Evolutionary conservation across 2,888 invertebrate species (phyloP).

Genomic region (Phasia obesa): DNA sequence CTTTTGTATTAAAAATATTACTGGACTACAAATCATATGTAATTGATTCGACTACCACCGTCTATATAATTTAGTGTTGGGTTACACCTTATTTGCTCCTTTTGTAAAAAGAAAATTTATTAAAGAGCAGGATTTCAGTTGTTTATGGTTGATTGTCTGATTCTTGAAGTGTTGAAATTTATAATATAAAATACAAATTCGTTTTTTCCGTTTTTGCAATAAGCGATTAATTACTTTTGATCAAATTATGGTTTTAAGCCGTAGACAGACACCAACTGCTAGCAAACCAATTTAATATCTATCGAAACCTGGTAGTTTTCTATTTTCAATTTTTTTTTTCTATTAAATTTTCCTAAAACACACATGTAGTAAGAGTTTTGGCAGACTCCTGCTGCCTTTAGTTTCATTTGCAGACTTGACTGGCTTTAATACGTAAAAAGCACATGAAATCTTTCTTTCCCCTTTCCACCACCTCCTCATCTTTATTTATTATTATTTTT

Average conservation of each 20-base stretch:
- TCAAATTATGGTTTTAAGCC: slow-evolving; percentile 60
- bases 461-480: not conserved
- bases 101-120: slow-evolving; percentile 24
- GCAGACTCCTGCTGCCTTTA: slow-evolving; percentile 29
- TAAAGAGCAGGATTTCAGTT: slow-evolving; percentile 15
- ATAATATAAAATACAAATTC: slow-evolving; percentile 45
- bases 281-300: slow-evolving; percentile 52
- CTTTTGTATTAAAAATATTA: too few species aligned
- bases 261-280: slow-evolving; percentile 28
- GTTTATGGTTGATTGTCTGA: slow-evolving; percentile 68
- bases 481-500: not conserved
- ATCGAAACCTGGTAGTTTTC: slow-evolving; percentile 14
- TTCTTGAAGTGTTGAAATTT: slow-evolving; percentile 69
- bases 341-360: slow-evolving; percentile 5
- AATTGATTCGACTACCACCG: not conserved
- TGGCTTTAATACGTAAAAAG: slow-evolving; percentile 1
- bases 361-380: slow-evolving; percentile 7
- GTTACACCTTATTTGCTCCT: not conserved
- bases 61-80: not conserved
- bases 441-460: slow-evolving; percentile 14
- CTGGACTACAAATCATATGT: too few species aligned
- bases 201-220: slow-evolving; percentile 18
- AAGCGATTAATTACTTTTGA: slow-evolving; percentile 72
- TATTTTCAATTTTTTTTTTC: slow-evolving; percentile 1
- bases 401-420: not conserved